Conservation (phyloP, 2,113 vertebrate species). For the Erythrolamprus reginae region DNA sequence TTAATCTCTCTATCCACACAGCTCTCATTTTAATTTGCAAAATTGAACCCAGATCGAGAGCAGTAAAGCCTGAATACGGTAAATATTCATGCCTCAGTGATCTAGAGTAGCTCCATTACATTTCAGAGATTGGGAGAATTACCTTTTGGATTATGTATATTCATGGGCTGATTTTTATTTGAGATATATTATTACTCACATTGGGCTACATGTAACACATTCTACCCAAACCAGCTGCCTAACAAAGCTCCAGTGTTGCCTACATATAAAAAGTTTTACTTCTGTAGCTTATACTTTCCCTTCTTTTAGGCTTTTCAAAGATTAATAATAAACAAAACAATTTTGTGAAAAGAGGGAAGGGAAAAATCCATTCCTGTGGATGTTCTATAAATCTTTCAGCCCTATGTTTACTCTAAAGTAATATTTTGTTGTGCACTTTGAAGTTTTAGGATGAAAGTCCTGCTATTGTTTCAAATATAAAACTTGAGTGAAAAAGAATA, state of each 20-base stretch:
- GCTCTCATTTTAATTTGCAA: constrained; percentile 82
- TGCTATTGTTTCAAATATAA: constrained; percentile 58
- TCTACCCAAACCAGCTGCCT: constrained; percentile 67
- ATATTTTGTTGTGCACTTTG: constrained; percentile 58
- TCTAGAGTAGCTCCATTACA: constrained; percentile 76
- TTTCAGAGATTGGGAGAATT: constrained; percentile 76
- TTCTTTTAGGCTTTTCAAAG: constrained; percentile 61
- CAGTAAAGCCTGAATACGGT: constrained; percentile 76
- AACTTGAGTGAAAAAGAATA: constrained; percentile 22
- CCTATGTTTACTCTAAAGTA: constrained; percentile 50
- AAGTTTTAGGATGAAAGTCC: constrained; percentile 62
- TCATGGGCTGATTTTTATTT: constrained; percentile 78
- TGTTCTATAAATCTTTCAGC: constrained; percentile 57
- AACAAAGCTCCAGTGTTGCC: constrained; percentile 64
- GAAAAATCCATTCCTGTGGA: constrained; percentile 27
- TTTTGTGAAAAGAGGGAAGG: constrained; percentile 35
- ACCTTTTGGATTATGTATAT: constrained; percentile 80
- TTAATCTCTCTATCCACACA: constrained; percentile 79
- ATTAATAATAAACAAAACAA: constrained; percentile 59
- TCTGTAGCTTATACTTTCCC: constrained; percentile 56
- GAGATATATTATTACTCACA: constrained; percentile 70
- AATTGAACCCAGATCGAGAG: constrained; percentile 79
- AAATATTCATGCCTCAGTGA: constrained; percentile 81
- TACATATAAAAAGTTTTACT: constrained; percentile 63
- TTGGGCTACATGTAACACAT: constrained; percentile 64